These are phyloP conservation scores for Neosalanx taihuensis DNA, from an alignment of 2,797 vertebrate genomes.

Conservation along the genomic window DNA sequence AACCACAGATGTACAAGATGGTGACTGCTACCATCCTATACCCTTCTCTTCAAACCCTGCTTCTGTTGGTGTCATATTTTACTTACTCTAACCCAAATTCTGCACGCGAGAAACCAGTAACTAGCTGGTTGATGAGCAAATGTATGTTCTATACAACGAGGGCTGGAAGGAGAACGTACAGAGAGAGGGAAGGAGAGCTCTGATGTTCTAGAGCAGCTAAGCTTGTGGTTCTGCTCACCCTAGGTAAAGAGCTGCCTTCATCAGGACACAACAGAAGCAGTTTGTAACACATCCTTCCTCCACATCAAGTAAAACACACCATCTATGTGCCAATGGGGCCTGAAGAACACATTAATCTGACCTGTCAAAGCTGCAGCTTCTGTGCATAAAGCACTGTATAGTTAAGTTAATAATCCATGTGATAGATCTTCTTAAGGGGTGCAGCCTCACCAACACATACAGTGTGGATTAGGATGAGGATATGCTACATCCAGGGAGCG, in stretches of 20 bases:
- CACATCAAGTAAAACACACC: conserved; percentile 9
- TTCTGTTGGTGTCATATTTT: too few relatives aligned
- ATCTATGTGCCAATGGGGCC: not conserved
- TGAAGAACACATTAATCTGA: not conserved
- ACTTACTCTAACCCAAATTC: too few relatives aligned
- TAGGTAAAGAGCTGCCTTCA: too few relatives aligned
- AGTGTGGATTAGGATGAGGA: not conserved
- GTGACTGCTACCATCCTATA: too few relatives aligned
- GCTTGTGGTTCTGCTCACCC: not conserved
- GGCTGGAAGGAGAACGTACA: too few relatives aligned
- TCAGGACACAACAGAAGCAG: not conserved
- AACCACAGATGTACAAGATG: too few relatives aligned
- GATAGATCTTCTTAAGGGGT: not conserved
- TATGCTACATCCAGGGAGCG: not conserved
- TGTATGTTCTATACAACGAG: too few relatives aligned
- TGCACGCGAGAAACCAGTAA: too few relatives aligned
- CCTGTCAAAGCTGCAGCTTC: not conserved
- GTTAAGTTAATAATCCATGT: not conserved
- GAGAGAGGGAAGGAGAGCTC: too few relatives aligned
- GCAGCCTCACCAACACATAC: not conserved
- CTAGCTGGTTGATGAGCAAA: too few relatives aligned
- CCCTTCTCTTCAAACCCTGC: too few relatives aligned
- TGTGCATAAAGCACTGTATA: conserved; percentile 4
- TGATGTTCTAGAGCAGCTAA: too few relatives aligned
- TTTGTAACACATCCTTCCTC: not conserved